Percentiles rank a stretch among this genome's conserved stretches.
phyloP scores from a whole-genome alignment of 2,888 invertebrate species.

The Eupithecia insigniata region DNA sequence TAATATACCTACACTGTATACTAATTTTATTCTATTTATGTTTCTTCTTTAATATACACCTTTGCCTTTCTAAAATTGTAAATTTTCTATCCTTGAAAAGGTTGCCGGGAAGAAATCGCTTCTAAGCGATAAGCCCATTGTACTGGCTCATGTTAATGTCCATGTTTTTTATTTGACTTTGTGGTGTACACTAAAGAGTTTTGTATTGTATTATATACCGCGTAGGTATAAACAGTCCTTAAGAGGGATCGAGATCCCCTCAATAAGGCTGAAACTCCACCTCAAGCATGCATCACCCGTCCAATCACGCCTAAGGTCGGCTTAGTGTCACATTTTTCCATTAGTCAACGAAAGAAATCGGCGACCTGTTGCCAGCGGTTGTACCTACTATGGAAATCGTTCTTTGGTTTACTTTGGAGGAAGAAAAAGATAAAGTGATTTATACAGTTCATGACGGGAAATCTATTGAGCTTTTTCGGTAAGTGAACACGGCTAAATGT shows the following conservation, averaged over 20 bases:
- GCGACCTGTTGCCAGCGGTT: constrained; percentile 73
- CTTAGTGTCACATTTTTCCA: constrained; percentile 77
- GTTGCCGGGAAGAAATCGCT: too few species aligned
- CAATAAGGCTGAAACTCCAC: background rate
- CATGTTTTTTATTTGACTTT: too few species aligned
- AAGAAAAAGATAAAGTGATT: background rate
- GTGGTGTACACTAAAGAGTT: too few species aligned
- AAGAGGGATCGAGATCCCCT: background rate
- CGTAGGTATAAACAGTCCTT: background rate
- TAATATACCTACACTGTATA: too few species aligned
- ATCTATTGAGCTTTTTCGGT: background rate
- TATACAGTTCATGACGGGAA: background rate
- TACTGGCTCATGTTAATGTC: too few species aligned
- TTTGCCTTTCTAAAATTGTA: too few species aligned
- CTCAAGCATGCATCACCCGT: constrained; percentile 42
- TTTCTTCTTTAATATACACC: too few species aligned
- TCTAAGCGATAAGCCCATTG: too few species aligned
- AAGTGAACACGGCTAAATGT: background rate
- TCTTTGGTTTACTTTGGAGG: constrained; percentile 17
- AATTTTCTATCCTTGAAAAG: too few species aligned
- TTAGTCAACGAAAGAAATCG: constrained; percentile 74
- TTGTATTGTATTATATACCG: too few species aligned
- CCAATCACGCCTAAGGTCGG: constrained; percentile 64
- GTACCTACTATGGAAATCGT: constrained; percentile 20
- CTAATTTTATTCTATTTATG: too few species aligned